Evolutionary conservation across 1,140 invertebrate species (phyloP).

Genomic region (Leptinotarsa lineolata): DNA sequence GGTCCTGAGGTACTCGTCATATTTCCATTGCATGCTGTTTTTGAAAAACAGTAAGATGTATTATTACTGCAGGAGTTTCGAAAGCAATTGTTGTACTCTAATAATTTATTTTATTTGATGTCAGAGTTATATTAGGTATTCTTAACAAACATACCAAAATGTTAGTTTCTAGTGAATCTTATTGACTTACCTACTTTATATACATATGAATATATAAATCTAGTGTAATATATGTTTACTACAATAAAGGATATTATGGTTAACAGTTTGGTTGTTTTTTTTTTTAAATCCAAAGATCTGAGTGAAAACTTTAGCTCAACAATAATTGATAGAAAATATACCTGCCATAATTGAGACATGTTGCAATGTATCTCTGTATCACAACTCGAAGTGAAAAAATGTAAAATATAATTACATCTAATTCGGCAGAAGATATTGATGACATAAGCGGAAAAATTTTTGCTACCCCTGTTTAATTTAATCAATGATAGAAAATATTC

Average conservation of each 20-base stretch:
- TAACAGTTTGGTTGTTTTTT: background rate
- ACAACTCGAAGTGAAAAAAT: too few species aligned
- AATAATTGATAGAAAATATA: too few species aligned
- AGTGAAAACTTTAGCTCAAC: too few species aligned
- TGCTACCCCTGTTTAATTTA: too few species aligned
- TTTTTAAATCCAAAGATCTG: background rate
- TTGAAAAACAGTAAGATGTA: background rate
- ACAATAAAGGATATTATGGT: slow-evolving; percentile 18
- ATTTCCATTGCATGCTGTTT: background rate
- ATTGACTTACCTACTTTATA: slow-evolving; percentile 18
- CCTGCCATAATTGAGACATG: too few species aligned
- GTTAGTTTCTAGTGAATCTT: slow-evolving; percentile 20
- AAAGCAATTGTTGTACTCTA: slow-evolving; percentile 6
- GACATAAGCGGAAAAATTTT: too few species aligned
- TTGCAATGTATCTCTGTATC: too few species aligned
- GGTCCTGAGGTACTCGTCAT: too few species aligned
- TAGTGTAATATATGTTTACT: slow-evolving; percentile 10
- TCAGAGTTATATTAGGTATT: slow-evolving; percentile 23
- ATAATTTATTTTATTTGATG: slow-evolving; percentile 17
- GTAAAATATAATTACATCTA: too few species aligned
- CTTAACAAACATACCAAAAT: slow-evolving; percentile 25
- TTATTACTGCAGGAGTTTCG: background rate
- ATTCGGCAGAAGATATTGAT: too few species aligned
- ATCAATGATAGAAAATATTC: too few species aligned
- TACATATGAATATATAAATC: slow-evolving; percentile 8